Conservation (phyloP, 2,113 vertebrate species). For the Mus pahari region DNA sequence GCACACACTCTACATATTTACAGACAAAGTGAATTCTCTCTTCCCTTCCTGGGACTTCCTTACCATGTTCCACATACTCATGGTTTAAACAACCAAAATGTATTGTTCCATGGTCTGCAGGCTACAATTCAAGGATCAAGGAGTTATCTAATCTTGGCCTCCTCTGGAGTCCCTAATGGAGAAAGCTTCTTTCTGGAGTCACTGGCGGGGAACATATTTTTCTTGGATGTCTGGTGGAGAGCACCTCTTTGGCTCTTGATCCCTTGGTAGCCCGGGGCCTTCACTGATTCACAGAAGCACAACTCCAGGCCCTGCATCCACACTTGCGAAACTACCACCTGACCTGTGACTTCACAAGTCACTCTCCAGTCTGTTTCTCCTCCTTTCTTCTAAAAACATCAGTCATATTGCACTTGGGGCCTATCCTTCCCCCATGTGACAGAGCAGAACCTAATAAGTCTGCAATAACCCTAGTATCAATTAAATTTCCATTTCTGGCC, state of each 20-base stretch:
- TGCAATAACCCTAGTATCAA: not conserved
- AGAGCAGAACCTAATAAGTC: not conserved
- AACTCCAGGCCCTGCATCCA: not conserved
- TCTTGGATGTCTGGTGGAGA: not conserved
- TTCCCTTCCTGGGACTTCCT: not conserved
- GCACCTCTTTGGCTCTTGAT: not conserved
- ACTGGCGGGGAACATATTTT: too few relatives aligned
- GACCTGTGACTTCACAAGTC: not conserved
- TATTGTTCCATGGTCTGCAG: not conserved
- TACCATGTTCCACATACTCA: too few relatives aligned
- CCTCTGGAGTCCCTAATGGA: not conserved
- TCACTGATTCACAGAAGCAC: not conserved
- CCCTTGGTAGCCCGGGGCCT: too few relatives aligned
- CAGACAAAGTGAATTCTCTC: not conserved
- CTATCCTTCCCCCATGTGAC: not conserved
- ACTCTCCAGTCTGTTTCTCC: not conserved
- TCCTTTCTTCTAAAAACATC: not conserved
- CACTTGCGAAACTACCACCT: rapidly evolving
- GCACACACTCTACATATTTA: not conserved
- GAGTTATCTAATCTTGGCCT: not conserved
- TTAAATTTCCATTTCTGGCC: not conserved
- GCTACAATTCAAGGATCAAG: not conserved
- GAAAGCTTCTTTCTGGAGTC: not conserved
- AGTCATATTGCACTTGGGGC: not conserved
- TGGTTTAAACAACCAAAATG: not conserved